Conservation (phyloP, 2,888 invertebrate species). For the Oegoconia quadripuncta region DNA sequence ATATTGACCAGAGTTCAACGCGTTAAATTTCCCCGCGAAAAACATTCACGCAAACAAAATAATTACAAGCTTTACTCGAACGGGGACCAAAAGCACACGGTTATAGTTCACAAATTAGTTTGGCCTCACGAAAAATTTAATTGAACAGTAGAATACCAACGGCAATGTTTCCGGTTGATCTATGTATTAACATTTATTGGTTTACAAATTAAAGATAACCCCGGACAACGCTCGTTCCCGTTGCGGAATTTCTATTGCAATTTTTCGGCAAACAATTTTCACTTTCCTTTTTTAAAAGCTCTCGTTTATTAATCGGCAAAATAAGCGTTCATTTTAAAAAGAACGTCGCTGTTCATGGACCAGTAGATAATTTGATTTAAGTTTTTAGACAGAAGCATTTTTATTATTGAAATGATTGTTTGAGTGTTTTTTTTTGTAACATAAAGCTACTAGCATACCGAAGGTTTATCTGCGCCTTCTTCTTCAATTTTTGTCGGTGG, state of each 20-base stretch:
- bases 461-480: no score
- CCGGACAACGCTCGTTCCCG: conserved; percentile 33
- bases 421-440: no score
- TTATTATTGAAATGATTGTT: no score
- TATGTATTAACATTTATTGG: conserved; percentile 77
- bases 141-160: conserved; percentile 48
- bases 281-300: conserved; percentile 33
- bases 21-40: conserved; percentile 63
- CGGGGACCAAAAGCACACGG: conserved; percentile 46
- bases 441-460: no score
- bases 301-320: conserved; percentile 37
- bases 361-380: no score
- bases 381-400: no score
- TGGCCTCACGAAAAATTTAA: conserved; percentile 64
- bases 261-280: conserved; percentile 47
- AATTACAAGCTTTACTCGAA: conserved; percentile 49
- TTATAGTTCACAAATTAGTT: conserved; percentile 74
- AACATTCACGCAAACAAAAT: conserved; percentile 68
- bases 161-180: conserved; percentile 50
- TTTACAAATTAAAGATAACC: conserved; percentile 74
- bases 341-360: neutral
- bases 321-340: conserved; percentile 28
- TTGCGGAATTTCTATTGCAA: conserved; percentile 37
- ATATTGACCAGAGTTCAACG: conserved; percentile 72
- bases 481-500: no score